Conservation (phyloP, 1,140 invertebrate species). For the Drosophila dunni region DNA sequence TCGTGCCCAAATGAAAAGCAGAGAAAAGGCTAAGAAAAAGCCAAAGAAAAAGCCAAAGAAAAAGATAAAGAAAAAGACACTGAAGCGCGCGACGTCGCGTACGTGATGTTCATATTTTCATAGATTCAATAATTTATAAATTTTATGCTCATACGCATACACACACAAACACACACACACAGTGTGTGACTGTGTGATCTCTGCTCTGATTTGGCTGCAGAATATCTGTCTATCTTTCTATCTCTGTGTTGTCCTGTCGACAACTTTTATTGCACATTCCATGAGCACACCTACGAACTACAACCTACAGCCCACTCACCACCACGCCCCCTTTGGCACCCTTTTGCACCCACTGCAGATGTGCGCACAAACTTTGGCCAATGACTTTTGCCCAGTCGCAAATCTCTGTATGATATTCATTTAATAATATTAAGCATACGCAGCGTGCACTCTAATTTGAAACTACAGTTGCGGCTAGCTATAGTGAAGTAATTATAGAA, state of each 20-base stretch:
- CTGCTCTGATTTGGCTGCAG: slow-evolving; percentile 66
- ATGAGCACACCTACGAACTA: slow-evolving; percentile 26
- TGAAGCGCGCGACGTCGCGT: slow-evolving; percentile 41
- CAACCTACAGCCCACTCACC: neutral
- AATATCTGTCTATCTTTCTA: slow-evolving; percentile 27
- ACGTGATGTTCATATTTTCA: slow-evolving; percentile 83
- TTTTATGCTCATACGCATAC: slow-evolving; percentile 64
- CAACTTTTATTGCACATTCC: slow-evolving; percentile 75
- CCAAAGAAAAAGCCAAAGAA: too few species aligned
- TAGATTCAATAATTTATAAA: slow-evolving; percentile 83
- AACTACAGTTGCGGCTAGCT: neutral
- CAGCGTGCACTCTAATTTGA: neutral
- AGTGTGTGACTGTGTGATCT: slow-evolving; percentile 41
- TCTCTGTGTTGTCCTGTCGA: slow-evolving; percentile 35
- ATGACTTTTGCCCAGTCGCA: slow-evolving; percentile 19
- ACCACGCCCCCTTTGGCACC: neutral
- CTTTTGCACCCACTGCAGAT: neutral
- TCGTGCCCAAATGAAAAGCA: neutral
- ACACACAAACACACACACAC: slow-evolving; percentile 23
- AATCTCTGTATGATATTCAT: slow-evolving; percentile 13
- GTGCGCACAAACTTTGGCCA: slow-evolving; percentile 14
- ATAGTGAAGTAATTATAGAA: too few species aligned
- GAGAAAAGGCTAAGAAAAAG: too few species aligned
- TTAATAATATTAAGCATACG: slow-evolving; percentile 14
- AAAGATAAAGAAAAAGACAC: neutral